Base-by-base conservation (phyloP, 2,888 invertebrate genomes). In the Acrocera orbiculus region DNA sequence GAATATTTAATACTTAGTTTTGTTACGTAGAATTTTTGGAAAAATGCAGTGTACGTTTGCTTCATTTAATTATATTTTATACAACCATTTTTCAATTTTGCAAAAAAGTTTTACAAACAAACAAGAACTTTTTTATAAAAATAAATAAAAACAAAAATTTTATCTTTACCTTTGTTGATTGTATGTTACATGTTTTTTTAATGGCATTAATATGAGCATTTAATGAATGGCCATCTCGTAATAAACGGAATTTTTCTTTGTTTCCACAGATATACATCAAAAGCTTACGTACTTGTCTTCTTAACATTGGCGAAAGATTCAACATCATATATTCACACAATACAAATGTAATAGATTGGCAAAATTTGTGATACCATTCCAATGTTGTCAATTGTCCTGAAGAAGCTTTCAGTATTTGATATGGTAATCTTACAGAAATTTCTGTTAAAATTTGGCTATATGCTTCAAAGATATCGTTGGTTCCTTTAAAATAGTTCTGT, bases 271-370 rank as follows among this genome's bases (percentile, higher is more conserved):
- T 77, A 47, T 89, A 80, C 44, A 95, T 66, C 13, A 96, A 59
- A 13, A 96, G 64, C 61, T 95, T 95, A 34, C 95, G 73, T 1
- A 85, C 83, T 69, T 93, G 92, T 41, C 92, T 73, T 45, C 92
- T 69, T 38, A 72, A 43, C 24, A 53, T 37, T 7, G 92, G 86
- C n/a, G 89, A 85, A 19, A 58, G 44, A 39, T 56, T 57, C 2
- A 83, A 79, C 85, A 93, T 90, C 83, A 90, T 86, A 52, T 89
- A 90, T 52, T 90, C 89, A 60, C 90, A 90, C 4, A 92, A 67
- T 34, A 79, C 70, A 25, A 76, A 76, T 2, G 61, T 58, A 54
- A 61, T 56, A 5, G 53, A 51, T 42, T 61, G 76, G 40, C 75
- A 76, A 50, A 80, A 76, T 48, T 82, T 80, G 52, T 82, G 76